phyloP scores from a whole-genome alignment of 2,113 vertebrate genomes.

The Chaenogobius annularis region DNA sequence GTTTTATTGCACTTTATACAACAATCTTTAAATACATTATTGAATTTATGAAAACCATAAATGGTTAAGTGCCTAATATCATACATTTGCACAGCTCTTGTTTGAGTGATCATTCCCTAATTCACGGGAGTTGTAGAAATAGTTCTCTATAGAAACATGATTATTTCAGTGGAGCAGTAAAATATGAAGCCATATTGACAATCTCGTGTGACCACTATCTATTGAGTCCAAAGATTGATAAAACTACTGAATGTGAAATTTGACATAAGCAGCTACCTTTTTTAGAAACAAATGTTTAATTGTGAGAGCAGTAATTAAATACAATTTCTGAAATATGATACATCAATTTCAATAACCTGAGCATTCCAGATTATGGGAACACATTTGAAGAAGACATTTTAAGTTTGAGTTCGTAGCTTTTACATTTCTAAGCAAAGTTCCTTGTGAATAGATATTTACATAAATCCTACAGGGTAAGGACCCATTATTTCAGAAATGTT shows the following conservation, averaged over 20 bases:
- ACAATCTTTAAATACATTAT: slow-evolving; percentile 68
- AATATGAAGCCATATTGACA: slow-evolving; percentile 64
- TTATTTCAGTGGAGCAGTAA: slow-evolving; percentile 32
- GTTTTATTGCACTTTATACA: slow-evolving; percentile 61
- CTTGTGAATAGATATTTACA: neutral
- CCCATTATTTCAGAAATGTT: slow-evolving; percentile 16
- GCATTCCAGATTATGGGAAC: slow-evolving; percentile 8
- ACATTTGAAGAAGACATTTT: neutral
- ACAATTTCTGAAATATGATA: neutral
- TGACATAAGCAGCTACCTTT: slow-evolving; percentile 13
- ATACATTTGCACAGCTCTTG: slow-evolving; percentile 42
- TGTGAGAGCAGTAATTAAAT: neutral
- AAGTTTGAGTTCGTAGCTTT: neutral
- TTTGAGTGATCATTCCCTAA: slow-evolving; percentile 30
- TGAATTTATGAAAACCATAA: slow-evolving; percentile 55
- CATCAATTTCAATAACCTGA: neutral
- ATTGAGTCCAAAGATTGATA: slow-evolving; percentile 50
- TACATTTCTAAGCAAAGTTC: neutral
- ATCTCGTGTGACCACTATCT: slow-evolving; percentile 49
- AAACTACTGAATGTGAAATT: slow-evolving; percentile 66
- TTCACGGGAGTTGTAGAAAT: neutral
- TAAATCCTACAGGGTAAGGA: slow-evolving; percentile 11
- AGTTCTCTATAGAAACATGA: slow-evolving; percentile 3
- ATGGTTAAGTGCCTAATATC: slow-evolving; percentile 44
- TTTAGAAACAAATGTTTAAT: slow-evolving; percentile 6